Conservation (phyloP, 2,888 invertebrate species). For the Apotomis turbidana region DNA sequence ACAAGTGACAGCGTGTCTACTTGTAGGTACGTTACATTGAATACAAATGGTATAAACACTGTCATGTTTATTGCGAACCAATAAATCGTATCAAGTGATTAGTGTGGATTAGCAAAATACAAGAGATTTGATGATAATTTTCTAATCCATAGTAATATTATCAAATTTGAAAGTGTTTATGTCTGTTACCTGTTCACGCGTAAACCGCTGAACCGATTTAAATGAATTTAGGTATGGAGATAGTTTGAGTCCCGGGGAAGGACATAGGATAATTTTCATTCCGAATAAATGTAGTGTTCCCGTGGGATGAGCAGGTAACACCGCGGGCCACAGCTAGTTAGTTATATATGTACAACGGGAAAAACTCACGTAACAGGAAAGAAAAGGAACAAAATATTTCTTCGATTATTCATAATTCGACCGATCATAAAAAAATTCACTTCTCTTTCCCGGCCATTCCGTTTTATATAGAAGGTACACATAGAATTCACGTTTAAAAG, state of each 20-base stretch:
- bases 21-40: not conserved
- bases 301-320: too few relatives aligned
- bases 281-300: too few relatives aligned
- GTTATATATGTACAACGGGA: not conserved
- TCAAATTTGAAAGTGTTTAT: not conserved
- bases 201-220: too few relatives aligned
- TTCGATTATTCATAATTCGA: not conserved
- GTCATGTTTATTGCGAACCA: not conserved
- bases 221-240: too few relatives aligned
- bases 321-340: not conserved
- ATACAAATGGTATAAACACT: conserved; percentile 4
- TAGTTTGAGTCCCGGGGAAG: too few relatives aligned
- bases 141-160: too few relatives aligned
- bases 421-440: not conserved
- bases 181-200: too few relatives aligned
- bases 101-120: not conserved
- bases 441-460: not conserved
- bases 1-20: conserved; percentile 8
- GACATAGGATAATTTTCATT: too few relatives aligned
- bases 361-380: not conserved
- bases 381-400: not conserved
- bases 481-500: not conserved
- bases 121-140: too few relatives aligned
- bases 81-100: not conserved
- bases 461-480: not conserved